A percentile compares a stretch with the other conserved stretches of the same genome.
Conservation (phyloP, 2,888 invertebrate genomes). For the Catocala sponsa region DNA sequence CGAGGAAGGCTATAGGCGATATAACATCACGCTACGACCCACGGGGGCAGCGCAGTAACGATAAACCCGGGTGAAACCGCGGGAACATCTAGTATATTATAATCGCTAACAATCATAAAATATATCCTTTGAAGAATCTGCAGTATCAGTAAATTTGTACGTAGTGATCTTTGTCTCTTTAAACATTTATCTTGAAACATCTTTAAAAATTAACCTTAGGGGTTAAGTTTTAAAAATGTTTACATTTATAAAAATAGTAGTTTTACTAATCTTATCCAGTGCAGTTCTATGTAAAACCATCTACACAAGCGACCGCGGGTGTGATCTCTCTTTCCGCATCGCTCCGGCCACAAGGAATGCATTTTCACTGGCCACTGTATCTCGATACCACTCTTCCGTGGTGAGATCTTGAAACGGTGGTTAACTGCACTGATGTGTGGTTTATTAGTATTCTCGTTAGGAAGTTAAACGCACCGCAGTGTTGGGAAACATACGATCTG, state of each 20-base stretch:
- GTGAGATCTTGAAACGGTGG: conserved; percentile 58
- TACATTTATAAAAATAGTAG: neutral
- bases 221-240: too few species aligned
- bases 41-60: too few species aligned
- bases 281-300: conserved; percentile 2
- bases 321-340: conserved; percentile 68
- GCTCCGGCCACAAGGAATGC: conserved; percentile 65
- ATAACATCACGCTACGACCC: too few species aligned
- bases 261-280: conserved; percentile 25
- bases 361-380: conserved; percentile 77
- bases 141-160: too few species aligned
- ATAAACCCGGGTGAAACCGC: too few species aligned
- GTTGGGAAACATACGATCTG: conserved; percentile 22
- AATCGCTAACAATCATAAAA: too few species aligned
- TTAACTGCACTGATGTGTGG: conserved; percentile 43
- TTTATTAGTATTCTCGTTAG: conserved; percentile 40
- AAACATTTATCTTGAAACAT: too few species aligned
- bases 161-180: too few species aligned
- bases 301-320: conserved; percentile 15
- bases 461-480: conserved; percentile 39
- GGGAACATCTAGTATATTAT: too few species aligned
- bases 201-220: too few species aligned
- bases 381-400: conserved; percentile 82
- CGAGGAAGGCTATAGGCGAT: too few species aligned
- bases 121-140: too few species aligned